These are phyloP conservation scores for Aldrovandia affinis DNA, from an alignment of 2,797 vertebrate genomes.

Conservation along the genomic window DNA sequence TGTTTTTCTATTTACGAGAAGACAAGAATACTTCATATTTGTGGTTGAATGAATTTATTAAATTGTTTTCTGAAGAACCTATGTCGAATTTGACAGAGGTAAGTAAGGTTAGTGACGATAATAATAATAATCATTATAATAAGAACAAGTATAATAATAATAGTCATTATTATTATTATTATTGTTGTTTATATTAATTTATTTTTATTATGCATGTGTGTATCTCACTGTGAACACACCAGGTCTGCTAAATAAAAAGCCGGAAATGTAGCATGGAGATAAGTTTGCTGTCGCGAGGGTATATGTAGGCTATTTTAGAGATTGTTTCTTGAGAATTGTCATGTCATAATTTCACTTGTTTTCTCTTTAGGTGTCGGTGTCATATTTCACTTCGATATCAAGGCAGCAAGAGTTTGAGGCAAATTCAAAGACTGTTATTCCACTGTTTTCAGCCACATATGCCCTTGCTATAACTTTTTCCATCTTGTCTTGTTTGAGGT, in stretches of 20 bases:
- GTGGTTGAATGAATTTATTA: constrained; percentile 66
- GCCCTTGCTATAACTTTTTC: constrained; percentile 13
- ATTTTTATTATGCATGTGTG: not conserved
- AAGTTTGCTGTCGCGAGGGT: not conserved
- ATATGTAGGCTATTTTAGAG: not conserved
- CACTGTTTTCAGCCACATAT: constrained; percentile 11
- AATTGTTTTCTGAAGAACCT: constrained; percentile 52
- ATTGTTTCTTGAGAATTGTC: not conserved
- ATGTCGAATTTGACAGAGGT: not conserved
- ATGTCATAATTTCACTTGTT: not conserved
- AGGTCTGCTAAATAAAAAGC: not conserved
- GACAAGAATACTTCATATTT: constrained; percentile 45
- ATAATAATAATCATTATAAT: not conserved
- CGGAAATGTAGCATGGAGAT: not conserved
- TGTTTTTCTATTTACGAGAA: constrained; percentile 65
- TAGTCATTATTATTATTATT: too few relatives aligned
- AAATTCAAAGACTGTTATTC: constrained; percentile 20
- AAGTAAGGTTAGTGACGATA: not conserved
- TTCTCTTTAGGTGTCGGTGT: constrained; percentile 11
- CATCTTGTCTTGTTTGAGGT: constrained; percentile 17
- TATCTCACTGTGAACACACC: not conserved
- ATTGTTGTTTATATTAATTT: not conserved
- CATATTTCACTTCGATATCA: constrained; percentile 14
- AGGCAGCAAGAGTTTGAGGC: constrained; percentile 21
- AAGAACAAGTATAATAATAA: too few relatives aligned